These are phyloP conservation scores for Spheniscus humboldti DNA, from an alignment of 2,797 vertebrate genomes.

Conservation along the genomic window DNA sequence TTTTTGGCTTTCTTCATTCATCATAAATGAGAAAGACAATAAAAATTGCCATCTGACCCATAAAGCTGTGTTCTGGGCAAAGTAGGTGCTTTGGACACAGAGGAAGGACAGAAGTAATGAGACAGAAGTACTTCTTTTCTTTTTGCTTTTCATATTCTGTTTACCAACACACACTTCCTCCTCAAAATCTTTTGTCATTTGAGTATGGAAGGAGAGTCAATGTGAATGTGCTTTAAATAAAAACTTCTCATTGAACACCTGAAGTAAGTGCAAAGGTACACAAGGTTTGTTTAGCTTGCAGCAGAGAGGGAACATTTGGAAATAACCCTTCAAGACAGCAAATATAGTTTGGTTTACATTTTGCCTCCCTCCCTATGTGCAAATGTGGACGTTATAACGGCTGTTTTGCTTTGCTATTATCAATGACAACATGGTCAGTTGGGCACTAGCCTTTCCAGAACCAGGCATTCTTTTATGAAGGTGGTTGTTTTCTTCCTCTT, in stretches of 20 bases:
- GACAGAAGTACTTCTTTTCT: neutral
- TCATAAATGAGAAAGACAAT: neutral
- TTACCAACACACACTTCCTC: constrained; percentile 15
- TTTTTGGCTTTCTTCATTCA: neutral
- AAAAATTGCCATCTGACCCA: neutral
- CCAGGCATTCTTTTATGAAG: neutral
- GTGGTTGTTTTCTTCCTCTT: neutral
- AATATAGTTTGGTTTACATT: constrained; percentile 48
- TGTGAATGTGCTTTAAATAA: constrained; percentile 1
- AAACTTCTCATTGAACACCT: constrained; percentile 35
- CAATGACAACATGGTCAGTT: neutral
- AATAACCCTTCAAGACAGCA: constrained; percentile 48
- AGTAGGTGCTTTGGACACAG: neutral
- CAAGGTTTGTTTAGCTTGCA: constrained; percentile 32
- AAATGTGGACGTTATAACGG: constrained; percentile 37
- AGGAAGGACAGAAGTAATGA: neutral
- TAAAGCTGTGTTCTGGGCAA: neutral
- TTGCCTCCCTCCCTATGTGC: neutral
- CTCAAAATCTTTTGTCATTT: constrained; percentile 37
- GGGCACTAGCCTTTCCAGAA: neutral
- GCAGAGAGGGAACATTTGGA: neutral
- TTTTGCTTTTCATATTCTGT: neutral
- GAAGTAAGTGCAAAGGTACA: constrained; percentile 29
- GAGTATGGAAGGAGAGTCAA: constrained; percentile 40
- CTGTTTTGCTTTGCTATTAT: constrained; percentile 23